phyloP scores from a whole-genome alignment of 2,888 invertebrate genomes.

The Luperina nickerlii region DNA sequence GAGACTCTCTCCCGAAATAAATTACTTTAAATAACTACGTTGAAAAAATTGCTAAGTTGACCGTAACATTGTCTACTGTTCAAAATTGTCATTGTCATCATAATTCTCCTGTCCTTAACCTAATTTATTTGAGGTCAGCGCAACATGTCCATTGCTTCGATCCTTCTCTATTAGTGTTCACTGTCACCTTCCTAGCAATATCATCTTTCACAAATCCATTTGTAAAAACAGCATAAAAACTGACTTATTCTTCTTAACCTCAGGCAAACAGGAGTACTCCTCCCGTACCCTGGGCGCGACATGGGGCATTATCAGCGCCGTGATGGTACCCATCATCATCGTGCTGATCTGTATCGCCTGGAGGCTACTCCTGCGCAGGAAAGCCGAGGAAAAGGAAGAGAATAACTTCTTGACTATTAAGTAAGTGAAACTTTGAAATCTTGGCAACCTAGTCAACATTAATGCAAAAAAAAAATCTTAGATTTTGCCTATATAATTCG shows the following conservation, averaged over 20 bases:
- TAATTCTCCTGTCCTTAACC: not conserved
- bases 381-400: slow-evolving; percentile 87
- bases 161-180: not conserved
- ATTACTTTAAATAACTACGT: not conserved
- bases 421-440: slow-evolving; percentile 67
- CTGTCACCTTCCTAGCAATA: not conserved
- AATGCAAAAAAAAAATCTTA: not conserved
- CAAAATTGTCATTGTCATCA: not conserved
- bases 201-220: not conserved
- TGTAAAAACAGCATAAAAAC: not conserved
- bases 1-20: not conserved
- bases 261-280: slow-evolving; percentile 95
- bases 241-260: slow-evolving; percentile 4
- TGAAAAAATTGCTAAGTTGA: too few species aligned
- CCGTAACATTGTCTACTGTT: not conserved
- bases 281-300: slow-evolving; percentile 94
- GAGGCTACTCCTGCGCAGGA: slow-evolving; percentile 90
- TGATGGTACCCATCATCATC: slow-evolving; percentile 94
- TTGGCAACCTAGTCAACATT: not conserved
- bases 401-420: slow-evolving; percentile 83
- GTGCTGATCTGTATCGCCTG: slow-evolving; percentile 92
- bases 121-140: not conserved
- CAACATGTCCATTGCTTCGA: not conserved
- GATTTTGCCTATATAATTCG: not conserved
- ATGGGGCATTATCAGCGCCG: slow-evolving; percentile 93